These are phyloP conservation scores for Panagrolaimus sp. DNA, from an alignment of 1,140 invertebrate species.

Conservation along the genomic window DNA sequence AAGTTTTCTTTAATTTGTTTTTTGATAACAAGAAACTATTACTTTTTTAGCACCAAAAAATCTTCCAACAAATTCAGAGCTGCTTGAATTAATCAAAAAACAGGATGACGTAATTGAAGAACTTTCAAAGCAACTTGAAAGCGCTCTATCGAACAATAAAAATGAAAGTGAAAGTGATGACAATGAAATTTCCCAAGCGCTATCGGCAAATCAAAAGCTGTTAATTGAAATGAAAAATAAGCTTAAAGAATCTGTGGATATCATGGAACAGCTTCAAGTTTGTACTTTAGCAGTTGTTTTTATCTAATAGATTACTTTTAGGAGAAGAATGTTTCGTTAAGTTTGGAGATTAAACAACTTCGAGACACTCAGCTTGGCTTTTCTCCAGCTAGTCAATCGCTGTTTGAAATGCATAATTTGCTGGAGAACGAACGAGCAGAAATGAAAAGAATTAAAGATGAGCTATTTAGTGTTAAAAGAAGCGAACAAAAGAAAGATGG, in stretches of 20 bases:
- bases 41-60: not conserved
- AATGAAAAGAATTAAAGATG: not conserved
- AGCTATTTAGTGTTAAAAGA: not conserved
- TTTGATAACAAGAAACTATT: no score
- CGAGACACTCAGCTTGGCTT: not conserved
- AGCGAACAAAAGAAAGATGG: not conserved
- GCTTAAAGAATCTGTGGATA: not conserved
- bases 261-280: slow-evolving; percentile 6
- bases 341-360: not conserved
- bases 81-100: not conserved
- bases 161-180: not conserved
- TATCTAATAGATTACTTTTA: not conserved
- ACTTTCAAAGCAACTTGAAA: not conserved
- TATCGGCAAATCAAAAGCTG: not conserved
- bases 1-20: no score
- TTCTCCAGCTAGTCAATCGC: not conserved
- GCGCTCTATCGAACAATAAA: no score
- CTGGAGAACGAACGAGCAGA: not conserved
- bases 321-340: not conserved
- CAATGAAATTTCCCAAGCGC: not conserved
- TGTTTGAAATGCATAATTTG: not conserved
- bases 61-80: not conserved
- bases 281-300: not conserved
- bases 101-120: slow-evolving; percentile 9
- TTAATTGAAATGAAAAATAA: not conserved